Evolutionary conservation across 1,140 invertebrate genomes (phyloP).

Genomic region (Lineus longissimus): DNA sequence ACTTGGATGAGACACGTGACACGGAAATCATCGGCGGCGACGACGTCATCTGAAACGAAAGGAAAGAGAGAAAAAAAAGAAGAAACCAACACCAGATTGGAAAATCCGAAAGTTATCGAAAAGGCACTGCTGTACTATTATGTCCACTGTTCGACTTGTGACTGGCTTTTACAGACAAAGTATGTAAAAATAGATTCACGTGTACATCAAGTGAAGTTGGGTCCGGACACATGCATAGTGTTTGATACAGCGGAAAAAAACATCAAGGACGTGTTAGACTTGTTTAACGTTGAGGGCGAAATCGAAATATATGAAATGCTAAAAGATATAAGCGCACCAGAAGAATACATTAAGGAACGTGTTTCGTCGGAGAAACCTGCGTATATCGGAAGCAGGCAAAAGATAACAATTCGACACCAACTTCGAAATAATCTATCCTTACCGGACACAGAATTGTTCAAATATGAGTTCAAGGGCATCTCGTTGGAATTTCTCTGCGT

Average conservation of each 20-base stretch:
- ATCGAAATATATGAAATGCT: conserved; percentile 5
- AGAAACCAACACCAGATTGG: neutral
- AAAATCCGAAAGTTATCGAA: neutral
- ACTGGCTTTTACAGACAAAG: neutral
- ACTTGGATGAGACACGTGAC: conserved; percentile 3
- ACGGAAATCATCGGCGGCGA: neutral
- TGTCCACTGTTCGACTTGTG: conserved; percentile 2
- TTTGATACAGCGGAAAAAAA: conserved; percentile 3
- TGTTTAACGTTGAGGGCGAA: conserved; percentile 2
- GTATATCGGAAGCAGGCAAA: conserved; percentile 3
- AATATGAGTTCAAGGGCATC: conserved; percentile 7
- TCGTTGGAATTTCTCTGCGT: conserved; percentile 8
- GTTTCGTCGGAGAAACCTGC: neutral
- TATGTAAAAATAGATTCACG: conserved; percentile 2
- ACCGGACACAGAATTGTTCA: neutral
- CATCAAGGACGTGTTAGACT: conserved; percentile 7
- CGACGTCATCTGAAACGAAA: too few relatives aligned
- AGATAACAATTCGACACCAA: neutral
- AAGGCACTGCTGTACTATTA: conserved; percentile 9
- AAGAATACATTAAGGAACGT: conserved; percentile 6
- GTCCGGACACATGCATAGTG: neutral
- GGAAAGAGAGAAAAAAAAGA: neutral
- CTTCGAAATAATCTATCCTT: neutral
- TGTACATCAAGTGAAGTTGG: neutral
- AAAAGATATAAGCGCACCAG: conserved; percentile 5